These are phyloP conservation scores for Acipenser transmontanus DNA, from an alignment of 2,797 vertebrate species.

Conservation along the genomic window DNA sequence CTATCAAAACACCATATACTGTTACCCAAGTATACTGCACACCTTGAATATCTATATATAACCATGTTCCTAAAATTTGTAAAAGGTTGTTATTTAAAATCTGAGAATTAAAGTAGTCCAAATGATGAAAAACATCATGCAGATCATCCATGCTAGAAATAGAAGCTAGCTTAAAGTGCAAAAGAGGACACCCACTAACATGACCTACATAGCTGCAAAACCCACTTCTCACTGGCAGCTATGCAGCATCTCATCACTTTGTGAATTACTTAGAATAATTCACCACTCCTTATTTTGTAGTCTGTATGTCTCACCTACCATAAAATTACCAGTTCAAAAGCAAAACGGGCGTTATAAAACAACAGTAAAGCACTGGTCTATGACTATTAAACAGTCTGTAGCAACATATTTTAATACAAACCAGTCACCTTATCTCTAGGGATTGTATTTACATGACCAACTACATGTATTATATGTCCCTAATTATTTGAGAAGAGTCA, in stretches of 20 bases:
- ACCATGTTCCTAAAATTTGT: too few species aligned
- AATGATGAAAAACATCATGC: neutral
- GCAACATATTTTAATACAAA: neutral
- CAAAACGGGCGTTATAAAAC: neutral
- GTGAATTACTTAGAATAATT: conserved; percentile 66
- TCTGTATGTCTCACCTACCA: neutral
- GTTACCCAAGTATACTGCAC: too few species aligned
- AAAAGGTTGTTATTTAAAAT: too few species aligned
- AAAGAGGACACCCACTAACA: conserved; percentile 50
- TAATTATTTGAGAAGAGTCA: neutral
- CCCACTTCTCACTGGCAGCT: conserved; percentile 58
- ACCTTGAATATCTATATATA: too few species aligned
- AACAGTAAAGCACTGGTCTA: neutral
- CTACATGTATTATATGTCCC: too few species aligned
- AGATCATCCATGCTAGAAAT: neutral
- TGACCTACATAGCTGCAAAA: conserved; percentile 64
- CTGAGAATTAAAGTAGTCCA: too few species aligned
- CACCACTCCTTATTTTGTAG: conserved; percentile 24
- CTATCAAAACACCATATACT: too few species aligned
- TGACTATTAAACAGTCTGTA: neutral
- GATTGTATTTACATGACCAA: too few species aligned
- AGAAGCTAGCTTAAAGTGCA: conserved; percentile 33
- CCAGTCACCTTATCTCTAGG: neutral
- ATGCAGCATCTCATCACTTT: conserved; percentile 50
- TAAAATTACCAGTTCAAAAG: neutral